These are phyloP conservation scores for Lagopus leucura DNA, from an alignment of 2,113 vertebrate genomes.

Conservation along the genomic window DNA sequence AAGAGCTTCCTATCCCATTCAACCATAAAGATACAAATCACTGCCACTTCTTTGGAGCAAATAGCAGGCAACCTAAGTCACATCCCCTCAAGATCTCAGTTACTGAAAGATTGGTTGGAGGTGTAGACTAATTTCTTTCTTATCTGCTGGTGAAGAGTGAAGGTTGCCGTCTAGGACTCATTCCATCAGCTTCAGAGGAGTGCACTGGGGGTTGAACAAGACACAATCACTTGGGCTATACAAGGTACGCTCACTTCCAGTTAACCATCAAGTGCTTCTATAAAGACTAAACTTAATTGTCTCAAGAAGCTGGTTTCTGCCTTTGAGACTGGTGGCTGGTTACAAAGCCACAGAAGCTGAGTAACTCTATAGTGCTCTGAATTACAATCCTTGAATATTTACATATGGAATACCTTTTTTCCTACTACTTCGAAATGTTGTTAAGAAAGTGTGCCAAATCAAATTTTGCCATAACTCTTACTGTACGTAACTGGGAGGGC, in stretches of 20 bases:
- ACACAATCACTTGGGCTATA: not conserved
- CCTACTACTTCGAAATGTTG: not conserved
- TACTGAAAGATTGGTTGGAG: not conserved
- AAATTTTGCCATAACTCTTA: not conserved
- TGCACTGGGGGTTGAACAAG: rapidly evolving
- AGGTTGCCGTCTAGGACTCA: not conserved
- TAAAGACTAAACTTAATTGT: not conserved
- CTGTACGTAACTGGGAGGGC: rapidly evolving
- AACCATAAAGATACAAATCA: not conserved
- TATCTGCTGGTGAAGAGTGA: not conserved
- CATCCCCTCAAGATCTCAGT: not conserved
- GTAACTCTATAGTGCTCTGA: not conserved
- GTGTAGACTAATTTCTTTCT: not conserved
- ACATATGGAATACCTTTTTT: not conserved
- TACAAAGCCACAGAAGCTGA: not conserved
- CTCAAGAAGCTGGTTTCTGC: not conserved
- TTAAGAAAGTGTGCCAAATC: not conserved
- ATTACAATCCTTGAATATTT: not conserved
- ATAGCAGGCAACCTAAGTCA: not conserved
- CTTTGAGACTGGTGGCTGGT: not conserved
- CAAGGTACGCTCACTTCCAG: not conserved
- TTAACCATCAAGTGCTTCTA: not conserved
- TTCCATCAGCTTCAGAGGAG: not conserved
- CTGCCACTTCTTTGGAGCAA: not conserved
- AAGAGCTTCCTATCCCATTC: not conserved